phyloP scores from a whole-genome alignment of 1,140 invertebrate genomes.

The Dysdera silvatica region DNA sequence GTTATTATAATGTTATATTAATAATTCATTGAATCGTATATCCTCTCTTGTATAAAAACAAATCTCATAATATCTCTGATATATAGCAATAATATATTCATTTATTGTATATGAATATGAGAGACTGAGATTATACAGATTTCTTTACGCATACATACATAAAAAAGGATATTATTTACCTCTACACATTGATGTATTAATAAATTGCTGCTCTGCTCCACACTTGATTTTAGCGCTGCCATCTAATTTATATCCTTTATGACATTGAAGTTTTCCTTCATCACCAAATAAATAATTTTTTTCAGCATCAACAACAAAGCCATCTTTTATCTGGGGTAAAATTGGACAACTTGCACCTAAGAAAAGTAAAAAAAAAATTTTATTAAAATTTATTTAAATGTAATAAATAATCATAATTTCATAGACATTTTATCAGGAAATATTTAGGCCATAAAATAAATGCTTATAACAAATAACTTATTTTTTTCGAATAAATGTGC shows the following conservation, averaged over 20 bases:
- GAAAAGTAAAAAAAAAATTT: too few species aligned
- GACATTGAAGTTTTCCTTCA: slow-evolving; percentile 84
- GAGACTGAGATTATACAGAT: too few species aligned
- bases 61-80: too few species aligned
- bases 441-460: background rate
- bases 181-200: slow-evolving; percentile 70
- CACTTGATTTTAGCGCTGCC: slow-evolving; percentile 80
- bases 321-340: slow-evolving; percentile 57
- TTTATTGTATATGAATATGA: too few species aligned
- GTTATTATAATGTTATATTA: too few species aligned
- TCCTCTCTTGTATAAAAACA: too few species aligned
- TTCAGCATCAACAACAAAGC: slow-evolving; percentile 33
- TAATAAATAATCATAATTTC: background rate
- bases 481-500: too few species aligned
- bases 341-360: slow-evolving; percentile 61
- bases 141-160: too few species aligned
- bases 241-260: slow-evolving; percentile 73
- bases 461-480: too few species aligned
- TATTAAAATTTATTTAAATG: background rate
- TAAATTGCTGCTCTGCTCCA: slow-evolving; percentile 72
- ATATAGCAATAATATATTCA: too few species aligned
- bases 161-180: slow-evolving; percentile 16
- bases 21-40: background rate
- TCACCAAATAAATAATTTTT: slow-evolving; percentile 73
- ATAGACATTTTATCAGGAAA: background rate